Evolutionary conservation across 2,113 vertebrate species (phyloP), one percentile per base, ranked within the genome.

Genomic region (Hyla sarda): DNA sequence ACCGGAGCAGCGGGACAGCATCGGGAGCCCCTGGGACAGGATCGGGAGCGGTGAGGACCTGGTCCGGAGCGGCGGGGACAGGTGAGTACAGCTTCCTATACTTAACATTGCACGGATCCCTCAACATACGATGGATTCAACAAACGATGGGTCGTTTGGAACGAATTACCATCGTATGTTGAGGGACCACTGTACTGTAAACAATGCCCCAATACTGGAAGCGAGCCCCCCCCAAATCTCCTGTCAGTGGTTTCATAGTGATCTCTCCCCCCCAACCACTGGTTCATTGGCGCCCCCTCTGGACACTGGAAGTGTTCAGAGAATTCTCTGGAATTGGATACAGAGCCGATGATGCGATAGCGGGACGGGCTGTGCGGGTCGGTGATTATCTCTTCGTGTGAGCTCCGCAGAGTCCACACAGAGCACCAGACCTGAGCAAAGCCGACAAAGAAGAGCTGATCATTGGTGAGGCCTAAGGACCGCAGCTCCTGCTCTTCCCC

Each of bases 381-480:
- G 0, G 98, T 98, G 92, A 99, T 96, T 45, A 99, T 92, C 1
- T 97, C 97, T 89, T 99, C 98, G 0, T 99, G 97, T 0, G 96
- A 96, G 88, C 98, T 99, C 92, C 99, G 97, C 0, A 97, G 95
- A 0, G 98, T 99, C 87, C 97, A 94, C 79, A 98, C 96, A 0
- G 97, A 96, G 69, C 98, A 99, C 98, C 98, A 99, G 62, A 99
- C 97, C 98, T 99, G 98, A 0, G 98, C 98, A 23, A 99, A 99
- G 16, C 97, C 97, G 0, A 99, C 92, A 0, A 99, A 99, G 91
- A 99, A 99, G 83, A 99, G 96, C 92, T 99, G 98, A 88, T 96
- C 91, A 84, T 98, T 99, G 2, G 96, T 97, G 92, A 99, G 95
- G 62, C 95, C 95, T 0, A 99, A 93, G 0, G 96, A 94, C 0